Evolutionary conservation across 2,888 invertebrate species (phyloP).

Genomic region (Molanna angustata): DNA sequence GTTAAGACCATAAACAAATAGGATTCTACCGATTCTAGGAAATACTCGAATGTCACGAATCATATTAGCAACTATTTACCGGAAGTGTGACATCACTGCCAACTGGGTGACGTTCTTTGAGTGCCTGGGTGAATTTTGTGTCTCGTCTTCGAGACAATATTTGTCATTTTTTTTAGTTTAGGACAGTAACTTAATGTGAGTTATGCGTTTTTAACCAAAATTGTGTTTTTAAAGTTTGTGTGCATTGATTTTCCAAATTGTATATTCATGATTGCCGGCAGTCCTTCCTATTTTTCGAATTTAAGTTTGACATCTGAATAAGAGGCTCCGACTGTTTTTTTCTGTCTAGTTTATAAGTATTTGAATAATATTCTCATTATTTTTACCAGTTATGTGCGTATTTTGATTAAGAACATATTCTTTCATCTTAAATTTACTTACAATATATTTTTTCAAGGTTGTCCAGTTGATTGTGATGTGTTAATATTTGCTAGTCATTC

Average conservation of each 20-base stretch:
- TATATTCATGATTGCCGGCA: background rate
- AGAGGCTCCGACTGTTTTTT: conserved; percentile 7
- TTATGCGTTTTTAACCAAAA: conserved; percentile 2
- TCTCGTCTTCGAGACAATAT: conserved; percentile 19
- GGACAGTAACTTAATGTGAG: conserved; percentile 27
- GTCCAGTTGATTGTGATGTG: conserved; percentile 11
- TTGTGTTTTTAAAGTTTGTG: background rate
- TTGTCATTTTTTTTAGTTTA: conserved; percentile 22
- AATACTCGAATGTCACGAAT: no score
- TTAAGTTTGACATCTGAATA: conserved; percentile 17
- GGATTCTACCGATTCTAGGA: no score
- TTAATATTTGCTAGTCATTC: conserved; percentile 20
- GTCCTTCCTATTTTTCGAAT: background rate
- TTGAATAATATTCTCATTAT: no score
- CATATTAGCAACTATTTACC: no score
- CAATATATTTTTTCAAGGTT: conserved; percentile 8
- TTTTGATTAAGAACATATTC: no score
- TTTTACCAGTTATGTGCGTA: no score
- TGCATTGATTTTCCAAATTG: background rate
- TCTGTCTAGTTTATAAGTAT: conserved; percentile 9
- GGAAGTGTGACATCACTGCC: conserved; percentile 32
- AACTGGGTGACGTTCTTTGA: conserved; percentile 30
- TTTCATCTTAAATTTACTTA: no score
- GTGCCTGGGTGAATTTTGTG: conserved; percentile 27
- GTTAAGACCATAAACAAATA: no score